Conservation (phyloP, 92 coral and sea anemone species). For the Epizoanthus ramosus region DNA sequence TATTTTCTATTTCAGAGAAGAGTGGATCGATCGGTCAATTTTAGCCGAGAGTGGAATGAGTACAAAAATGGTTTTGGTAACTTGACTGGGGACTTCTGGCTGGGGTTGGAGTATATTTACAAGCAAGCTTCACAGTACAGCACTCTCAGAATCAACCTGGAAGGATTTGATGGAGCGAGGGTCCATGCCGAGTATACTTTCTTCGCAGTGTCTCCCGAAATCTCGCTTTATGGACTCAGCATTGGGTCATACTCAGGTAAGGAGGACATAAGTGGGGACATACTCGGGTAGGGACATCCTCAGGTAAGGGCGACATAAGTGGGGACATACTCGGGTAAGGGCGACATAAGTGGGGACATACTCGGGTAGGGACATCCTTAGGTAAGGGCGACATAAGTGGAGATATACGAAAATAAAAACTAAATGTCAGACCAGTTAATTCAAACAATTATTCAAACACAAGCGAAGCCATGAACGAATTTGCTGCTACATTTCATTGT, state of each 20-base stretch:
- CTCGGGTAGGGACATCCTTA: neutral
- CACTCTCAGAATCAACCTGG: constrained; percentile 23
- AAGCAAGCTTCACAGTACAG: neutral
- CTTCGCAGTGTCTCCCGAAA: constrained; percentile 14
- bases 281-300: neutral
- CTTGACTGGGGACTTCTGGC: constrained; percentile 26
- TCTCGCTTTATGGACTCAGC: constrained; percentile 4
- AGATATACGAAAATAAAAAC: no score
- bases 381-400: no score
- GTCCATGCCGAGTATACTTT: constrained; percentile 20
- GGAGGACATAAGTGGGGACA: neutral
- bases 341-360: neutral
- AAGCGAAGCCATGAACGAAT: no score
- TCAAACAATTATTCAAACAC: no score
- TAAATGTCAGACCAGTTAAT: no score
- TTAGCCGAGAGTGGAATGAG: constrained; percentile 31
- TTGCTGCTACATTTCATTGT: no score
- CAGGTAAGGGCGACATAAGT: no score
- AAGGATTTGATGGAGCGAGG: neutral
- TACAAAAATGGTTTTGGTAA: constrained; percentile 27
- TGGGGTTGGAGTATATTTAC: neutral
- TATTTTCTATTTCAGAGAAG: constrained; percentile 21
- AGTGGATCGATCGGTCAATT: constrained; percentile 20
- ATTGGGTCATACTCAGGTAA: neutral
- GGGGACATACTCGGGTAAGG: neutral